Base-by-base conservation (phyloP, 37 sponge, comb jelly and placozoan genomes). In the Mnemiopsis leidyi region DNA sequence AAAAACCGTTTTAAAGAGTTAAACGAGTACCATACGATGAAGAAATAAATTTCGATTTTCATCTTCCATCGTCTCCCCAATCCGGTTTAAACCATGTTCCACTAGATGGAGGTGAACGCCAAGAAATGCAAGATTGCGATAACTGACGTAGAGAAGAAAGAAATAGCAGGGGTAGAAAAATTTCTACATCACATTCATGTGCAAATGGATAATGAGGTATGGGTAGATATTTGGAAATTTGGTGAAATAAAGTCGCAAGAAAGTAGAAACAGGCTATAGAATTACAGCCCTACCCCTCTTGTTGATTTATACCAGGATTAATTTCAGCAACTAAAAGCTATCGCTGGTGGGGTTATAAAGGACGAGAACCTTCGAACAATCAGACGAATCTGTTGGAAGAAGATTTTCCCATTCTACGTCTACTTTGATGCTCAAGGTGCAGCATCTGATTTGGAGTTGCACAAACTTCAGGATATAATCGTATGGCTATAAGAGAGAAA, bases 161-260 rank as follows among this genome's bases (percentile, higher is more conserved):
- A 28, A 2, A 35, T 31, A 36, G 36, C 28, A 23, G 82, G 82
- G 1, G 38, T 36, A 33, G 25, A 5, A 25, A 79, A 29, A 38
- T 79, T 23, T 23, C 35, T 79, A 21, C 82, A 79, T 38, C 18
- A 79, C 38, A 35, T 79, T 26, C 31, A 79, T 38, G 38, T 79
- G 3, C 37, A 79, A 23, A 79, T 79, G 82, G 82, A 79, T 29
- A 79, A 79, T 26, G 37, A 79, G 82, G 82, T 79, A 26, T 29
- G n/a, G n/a, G n/a, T n/a, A 61, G 68, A 61, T 61, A 61, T 18
- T 61, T 9, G 68, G 68, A 61, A 61, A 61, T 61, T 9, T 21
- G 68, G 18, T 61, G 18, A 18, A n/a, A n/a, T n/a, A n/a, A n/a
- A n/a, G n/a, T n/a, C n/a, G n/a, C n/a, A n/a, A n/a, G n/a, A n/a